These are phyloP conservation scores for Atherinosoma microstoma DNA, from an alignment of 2,797 vertebrate species.

Conservation along the genomic window DNA sequence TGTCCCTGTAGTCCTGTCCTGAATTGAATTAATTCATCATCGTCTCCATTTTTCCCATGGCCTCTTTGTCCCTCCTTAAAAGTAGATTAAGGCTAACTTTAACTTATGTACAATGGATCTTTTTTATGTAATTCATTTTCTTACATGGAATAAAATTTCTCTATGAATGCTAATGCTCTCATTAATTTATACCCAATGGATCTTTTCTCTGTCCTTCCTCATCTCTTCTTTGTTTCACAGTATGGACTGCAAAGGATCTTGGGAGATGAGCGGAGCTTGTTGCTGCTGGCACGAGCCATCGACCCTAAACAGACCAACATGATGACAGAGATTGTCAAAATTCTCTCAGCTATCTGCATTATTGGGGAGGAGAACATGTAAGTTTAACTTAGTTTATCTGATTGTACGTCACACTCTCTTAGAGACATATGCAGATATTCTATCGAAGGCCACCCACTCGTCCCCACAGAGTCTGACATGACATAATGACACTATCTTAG, in stretches of 20 bases:
- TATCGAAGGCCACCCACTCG: slow-evolving; percentile 11
- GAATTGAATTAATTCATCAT: slow-evolving; percentile 81
- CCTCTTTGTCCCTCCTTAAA: slow-evolving; percentile 77
- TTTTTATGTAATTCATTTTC: slow-evolving; percentile 44
- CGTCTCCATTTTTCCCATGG: slow-evolving; percentile 67
- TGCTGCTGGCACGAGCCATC: slow-evolving; percentile 91
- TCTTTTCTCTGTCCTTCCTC: slow-evolving; percentile 33
- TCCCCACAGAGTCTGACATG: not conserved
- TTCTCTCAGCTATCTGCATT: slow-evolving; percentile 96
- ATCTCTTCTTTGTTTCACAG: slow-evolving; percentile 58
- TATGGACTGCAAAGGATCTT: slow-evolving; percentile 96
- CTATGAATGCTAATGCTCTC: slow-evolving; percentile 64
- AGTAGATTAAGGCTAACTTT: slow-evolving; percentile 77
- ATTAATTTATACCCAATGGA: slow-evolving; percentile 67
- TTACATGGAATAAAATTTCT: slow-evolving; percentile 58
- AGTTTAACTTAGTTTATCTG: slow-evolving; percentile 69
- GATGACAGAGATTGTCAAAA: slow-evolving; percentile 99
- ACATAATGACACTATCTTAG: not conserved
- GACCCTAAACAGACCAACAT: slow-evolving; percentile 95
- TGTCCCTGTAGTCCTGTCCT: slow-evolving; percentile 79
- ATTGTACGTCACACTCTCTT: not conserved
- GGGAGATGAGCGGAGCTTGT: slow-evolving; percentile 92
- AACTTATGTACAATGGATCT: slow-evolving; percentile 53
- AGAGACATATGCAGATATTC: slow-evolving; percentile 11
- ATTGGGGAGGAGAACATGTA: slow-evolving; percentile 96